Conservation (phyloP, 1,140 invertebrate genomes). For the Cydia pomonella region DNA sequence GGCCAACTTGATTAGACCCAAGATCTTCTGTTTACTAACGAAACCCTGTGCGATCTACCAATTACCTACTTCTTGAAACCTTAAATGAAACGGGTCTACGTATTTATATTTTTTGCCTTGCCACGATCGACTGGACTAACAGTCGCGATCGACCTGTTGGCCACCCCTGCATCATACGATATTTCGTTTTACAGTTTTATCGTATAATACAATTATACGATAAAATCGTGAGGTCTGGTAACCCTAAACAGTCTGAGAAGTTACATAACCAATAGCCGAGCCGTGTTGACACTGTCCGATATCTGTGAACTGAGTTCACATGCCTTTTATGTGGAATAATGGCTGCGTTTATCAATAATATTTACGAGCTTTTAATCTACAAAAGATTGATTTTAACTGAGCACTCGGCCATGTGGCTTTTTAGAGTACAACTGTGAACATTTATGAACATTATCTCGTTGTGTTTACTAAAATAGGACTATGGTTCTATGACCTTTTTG, state of each 20-base stretch:
- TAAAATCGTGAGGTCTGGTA: neutral
- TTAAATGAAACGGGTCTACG: too few relatives aligned
- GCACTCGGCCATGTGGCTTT: constrained; percentile 34
- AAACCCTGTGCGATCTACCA: too few relatives aligned
- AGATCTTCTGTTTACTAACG: too few relatives aligned
- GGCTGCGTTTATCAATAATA: constrained; percentile 49
- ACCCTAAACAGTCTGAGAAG: constrained; percentile 45
- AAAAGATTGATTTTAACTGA: constrained; percentile 47
- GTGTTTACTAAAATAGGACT: neutral
- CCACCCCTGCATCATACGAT: too few relatives aligned
- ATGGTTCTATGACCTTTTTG: neutral
- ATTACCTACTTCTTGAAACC: too few relatives aligned
- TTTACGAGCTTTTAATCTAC: constrained; percentile 51
- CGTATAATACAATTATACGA: too few relatives aligned
- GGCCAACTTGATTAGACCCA: too few relatives aligned
- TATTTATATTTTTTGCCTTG: too few relatives aligned
- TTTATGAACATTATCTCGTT: constrained; percentile 13
- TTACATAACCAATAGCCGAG: constrained; percentile 49
- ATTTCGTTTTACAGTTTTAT: too few relatives aligned
- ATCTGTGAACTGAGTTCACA: constrained; percentile 52
- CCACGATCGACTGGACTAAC: too few relatives aligned
- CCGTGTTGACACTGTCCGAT: constrained; percentile 55
- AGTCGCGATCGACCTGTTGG: too few relatives aligned
- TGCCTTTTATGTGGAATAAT: constrained; percentile 52
- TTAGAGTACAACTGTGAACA: constrained; percentile 16